Evolutionary conservation across 2,888 invertebrate species (phyloP), one percentile per base, ranked within the genome.

Genomic region (Coleophora deauratella): DNA sequence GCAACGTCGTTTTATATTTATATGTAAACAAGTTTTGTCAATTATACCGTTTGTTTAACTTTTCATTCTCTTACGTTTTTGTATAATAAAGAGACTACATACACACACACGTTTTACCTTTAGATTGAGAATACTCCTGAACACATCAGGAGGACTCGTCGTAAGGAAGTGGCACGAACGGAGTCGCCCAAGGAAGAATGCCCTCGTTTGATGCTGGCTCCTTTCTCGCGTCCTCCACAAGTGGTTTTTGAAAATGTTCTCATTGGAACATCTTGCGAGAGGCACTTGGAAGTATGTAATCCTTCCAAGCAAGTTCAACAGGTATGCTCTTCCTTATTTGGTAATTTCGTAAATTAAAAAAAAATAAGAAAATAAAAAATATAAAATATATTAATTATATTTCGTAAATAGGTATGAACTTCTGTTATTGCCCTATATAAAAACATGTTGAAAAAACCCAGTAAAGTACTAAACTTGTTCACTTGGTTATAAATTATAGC

Each of bases 191-290:
- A 72, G 41, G 86, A 88, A 50, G 86, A 87, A 63, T 66, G 73
- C 14, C 81, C 87, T 27, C 68, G 82, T 35, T 81, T 92, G 10
- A 67, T 87, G 35, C 76, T 92, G 54, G 91, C 89, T 9, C 91
- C 91, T 1, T 92, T 92, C 71, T 86, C 89, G n/a, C 74, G 86
- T 41, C 88, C 88, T 52, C 89, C 91, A 2, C 90, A 89, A 74
- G 86, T 92, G 12, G 80, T 88, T n/a, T 92, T 92, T 57, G 90
- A 91, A 48, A 86, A 91, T 79, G 88, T 91, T 42, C 72, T 84
- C 6, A 74, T 91, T 42, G 88, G 90, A 11, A 77, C 86, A 34
- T 72, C 81, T 9, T 87, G 87, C 41, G 82, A 78, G 41, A 85
- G 87, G 49, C 70, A 74, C 38, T 66, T 92, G 43, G 81, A 88